Evolutionary conservation across 1,140 invertebrate genomes (phyloP), one percentile per base, ranked within the genome.

Genomic region (Archivesica marissinica): DNA sequence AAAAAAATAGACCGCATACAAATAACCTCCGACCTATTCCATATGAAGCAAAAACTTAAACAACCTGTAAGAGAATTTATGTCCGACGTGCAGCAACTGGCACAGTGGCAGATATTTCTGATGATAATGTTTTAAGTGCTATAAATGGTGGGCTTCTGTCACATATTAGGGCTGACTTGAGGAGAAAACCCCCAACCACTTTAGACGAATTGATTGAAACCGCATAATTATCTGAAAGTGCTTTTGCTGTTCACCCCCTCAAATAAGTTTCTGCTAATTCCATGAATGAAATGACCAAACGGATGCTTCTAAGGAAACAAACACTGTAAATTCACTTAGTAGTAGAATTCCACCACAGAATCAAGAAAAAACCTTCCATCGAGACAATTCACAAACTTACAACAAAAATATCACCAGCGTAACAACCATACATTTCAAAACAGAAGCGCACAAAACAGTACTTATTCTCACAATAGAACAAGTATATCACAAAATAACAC

Each of bases 181-280:
- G n/a, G 35, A 30, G 35, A n/a, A 68, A 38, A 20, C 64, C 64
- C 7, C 64, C 64, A 20, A 20, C 4, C 35, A 39, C 64, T n/a
- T 23, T 77, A 52, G 20, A 56, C 6, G 30, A 11, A n/a, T 20
- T 35, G 35, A 3, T 77, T 39, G n/a, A 59, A n/a, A 52, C 47
- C 1, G 70, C 70, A 28, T 50, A 59, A 17, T 77, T 56, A 47
- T 54, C 74, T 38, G 52, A 77, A 77, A 77, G 38, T 20, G 74
- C 74, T 35, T 23, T 56, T 28, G 17, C 30, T 13, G 38, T 35
- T 3, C 70, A 74, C 9, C 15, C 41, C 2, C 70, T 74, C 2
- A 52, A 20, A 4, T 11, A 47, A 74, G 15, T 74, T 15, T 9
- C 28, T 25, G 23, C 47, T 7, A 47, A 74, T 2, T 25, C 47